These are phyloP conservation scores for Drosophila atripex DNA, from an alignment of 2,888 invertebrate genomes.

Conservation along the genomic window DNA sequence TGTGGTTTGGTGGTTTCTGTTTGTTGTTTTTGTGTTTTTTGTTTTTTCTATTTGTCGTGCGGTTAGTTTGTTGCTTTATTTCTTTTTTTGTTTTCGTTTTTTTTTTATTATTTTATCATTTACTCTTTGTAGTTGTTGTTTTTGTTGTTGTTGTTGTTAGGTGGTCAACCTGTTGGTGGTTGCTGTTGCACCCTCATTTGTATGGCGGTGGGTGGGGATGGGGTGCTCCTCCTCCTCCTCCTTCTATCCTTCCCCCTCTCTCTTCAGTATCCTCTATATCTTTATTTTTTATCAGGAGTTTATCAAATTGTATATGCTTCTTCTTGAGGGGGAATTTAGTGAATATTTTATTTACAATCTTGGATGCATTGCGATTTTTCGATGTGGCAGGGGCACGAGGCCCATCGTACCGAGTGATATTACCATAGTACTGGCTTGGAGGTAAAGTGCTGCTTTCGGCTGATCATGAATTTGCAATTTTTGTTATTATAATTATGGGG, in stretches of 20 bases:
- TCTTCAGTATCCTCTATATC: not conserved
- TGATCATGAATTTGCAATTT: slow-evolving; percentile 4
- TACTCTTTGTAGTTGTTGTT: slow-evolving; percentile 13
- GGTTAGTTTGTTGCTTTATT: slow-evolving; percentile 7
- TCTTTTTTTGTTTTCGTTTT: slow-evolving; percentile 30
- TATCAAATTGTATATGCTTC: not conserved
- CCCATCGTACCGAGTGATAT: slow-evolving; percentile 52
- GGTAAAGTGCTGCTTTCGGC: not conserved
- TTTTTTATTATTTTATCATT: slow-evolving; percentile 7
- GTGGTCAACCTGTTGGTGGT: slow-evolving; percentile 47
- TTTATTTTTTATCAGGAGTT: slow-evolving; percentile 1
- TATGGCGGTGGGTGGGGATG: slow-evolving; percentile 30
- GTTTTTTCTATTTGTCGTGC: slow-evolving; percentile 35
- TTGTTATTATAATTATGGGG: not conserved
- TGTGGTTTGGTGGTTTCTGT: slow-evolving; percentile 40
- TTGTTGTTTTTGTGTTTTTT: slow-evolving; percentile 27
- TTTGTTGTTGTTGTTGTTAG: slow-evolving; percentile 13
- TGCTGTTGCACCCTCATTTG: slow-evolving; percentile 30
- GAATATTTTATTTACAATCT: slow-evolving; percentile 25
- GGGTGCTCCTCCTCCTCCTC: slow-evolving; percentile 7
- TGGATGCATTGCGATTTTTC: slow-evolving; percentile 20
- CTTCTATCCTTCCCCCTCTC: slow-evolving; percentile 1
- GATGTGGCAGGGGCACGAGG: slow-evolving; percentile 52
- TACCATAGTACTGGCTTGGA: slow-evolving; percentile 25
- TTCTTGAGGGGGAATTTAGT: slow-evolving; percentile 1